phyloP scores from a whole-genome alignment of 2,113 vertebrate species.

The Microtus richardsoni region DNA sequence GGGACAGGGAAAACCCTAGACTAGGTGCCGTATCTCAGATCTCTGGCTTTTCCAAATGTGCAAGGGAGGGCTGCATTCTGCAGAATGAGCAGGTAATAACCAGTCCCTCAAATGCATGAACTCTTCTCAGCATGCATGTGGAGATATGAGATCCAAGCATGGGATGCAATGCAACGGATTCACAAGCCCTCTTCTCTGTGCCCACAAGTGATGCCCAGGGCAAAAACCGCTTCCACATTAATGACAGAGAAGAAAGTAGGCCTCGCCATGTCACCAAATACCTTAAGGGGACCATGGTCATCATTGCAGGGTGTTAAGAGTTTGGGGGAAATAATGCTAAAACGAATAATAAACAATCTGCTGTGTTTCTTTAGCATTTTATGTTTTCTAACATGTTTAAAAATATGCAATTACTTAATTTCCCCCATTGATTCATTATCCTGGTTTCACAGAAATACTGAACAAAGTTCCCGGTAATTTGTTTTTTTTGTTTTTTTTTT shows the following conservation, averaged over 20 bases:
- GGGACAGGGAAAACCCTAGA: background rate
- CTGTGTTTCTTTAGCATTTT: background rate
- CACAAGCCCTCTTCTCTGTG: background rate
- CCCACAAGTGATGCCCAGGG: background rate
- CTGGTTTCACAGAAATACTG: background rate
- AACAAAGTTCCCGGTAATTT: background rate
- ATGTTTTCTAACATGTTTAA: constrained; percentile 25
- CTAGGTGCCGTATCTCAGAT: background rate
- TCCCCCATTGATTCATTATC: background rate
- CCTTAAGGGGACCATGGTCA: background rate
- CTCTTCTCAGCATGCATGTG: background rate
- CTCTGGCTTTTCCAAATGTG: background rate
- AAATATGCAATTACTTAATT: constrained; percentile 2
- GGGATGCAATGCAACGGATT: background rate
- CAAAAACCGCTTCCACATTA: background rate
- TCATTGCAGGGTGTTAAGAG: background rate
- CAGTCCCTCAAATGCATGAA: background rate
- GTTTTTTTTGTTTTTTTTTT: no score
- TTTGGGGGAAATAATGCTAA: background rate
- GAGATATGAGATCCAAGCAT: background rate
- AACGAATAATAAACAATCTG: background rate
- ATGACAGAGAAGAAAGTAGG: background rate
- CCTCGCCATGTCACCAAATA: background rate
- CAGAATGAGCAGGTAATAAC: background rate
- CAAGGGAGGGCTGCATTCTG: background rate